Evolutionary conservation across 2,797 vertebrate genomes (phyloP).

Genomic region (Enteromius unitaeniatus): DNA sequence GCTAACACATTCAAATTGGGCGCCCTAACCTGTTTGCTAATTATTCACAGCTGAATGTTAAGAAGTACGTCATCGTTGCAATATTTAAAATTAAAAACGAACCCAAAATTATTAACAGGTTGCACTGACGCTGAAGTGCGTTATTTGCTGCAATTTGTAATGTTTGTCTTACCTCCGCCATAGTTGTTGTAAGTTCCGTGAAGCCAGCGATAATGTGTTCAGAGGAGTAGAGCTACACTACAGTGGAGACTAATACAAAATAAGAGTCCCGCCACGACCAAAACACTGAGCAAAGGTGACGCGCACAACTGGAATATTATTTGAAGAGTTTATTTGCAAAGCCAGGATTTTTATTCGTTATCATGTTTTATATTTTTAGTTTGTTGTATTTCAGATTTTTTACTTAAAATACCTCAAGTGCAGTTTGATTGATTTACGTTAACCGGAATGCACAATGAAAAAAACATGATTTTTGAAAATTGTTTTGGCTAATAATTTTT

Average conservation of each 20-base stretch:
- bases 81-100: not conserved
- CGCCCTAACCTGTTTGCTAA: constrained; percentile 32
- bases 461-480: not conserved
- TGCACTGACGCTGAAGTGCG: not conserved
- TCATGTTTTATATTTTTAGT: not conserved
- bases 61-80: not conserved
- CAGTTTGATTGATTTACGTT: not conserved
- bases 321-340: not conserved
- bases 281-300: not conserved
- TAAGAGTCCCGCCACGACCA: not conserved
- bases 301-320: not conserved
- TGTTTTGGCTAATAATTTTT: not conserved
- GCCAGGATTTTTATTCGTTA: too few relatives aligned
- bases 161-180: constrained; percentile 64
- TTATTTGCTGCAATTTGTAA: constrained; percentile 25
- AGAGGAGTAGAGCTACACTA: not conserved
- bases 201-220: constrained; percentile 16
- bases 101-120: not conserved
- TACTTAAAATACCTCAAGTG: not conserved
- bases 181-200: constrained; percentile 49
- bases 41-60: constrained; percentile 2
- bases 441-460: not conserved
- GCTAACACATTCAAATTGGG: constrained; percentile 52
- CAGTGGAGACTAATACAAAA: not conserved
- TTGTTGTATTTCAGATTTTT: not conserved